phyloP scores from a whole-genome alignment of 1,140 invertebrate species.

The Drosophila kanapiae region DNA sequence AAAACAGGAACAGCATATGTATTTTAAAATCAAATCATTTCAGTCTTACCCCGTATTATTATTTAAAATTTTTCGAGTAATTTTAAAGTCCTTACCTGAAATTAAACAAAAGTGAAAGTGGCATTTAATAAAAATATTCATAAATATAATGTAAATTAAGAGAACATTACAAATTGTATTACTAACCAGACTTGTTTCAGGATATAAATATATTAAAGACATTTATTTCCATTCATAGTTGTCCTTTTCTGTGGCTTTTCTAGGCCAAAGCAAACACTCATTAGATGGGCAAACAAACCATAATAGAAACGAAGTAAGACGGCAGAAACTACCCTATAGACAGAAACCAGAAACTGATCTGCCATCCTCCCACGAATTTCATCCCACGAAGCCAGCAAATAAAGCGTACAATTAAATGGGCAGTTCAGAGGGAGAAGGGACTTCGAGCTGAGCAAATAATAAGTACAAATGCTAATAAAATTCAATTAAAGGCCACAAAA shows the following conservation, averaged over 20 bases:
- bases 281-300: conserved; percentile 44
- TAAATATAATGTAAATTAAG: neutral
- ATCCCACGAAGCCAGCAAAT: conserved; percentile 42
- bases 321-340: conserved; percentile 29
- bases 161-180: neutral
- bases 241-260: conserved; percentile 3
- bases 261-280: conserved; percentile 19
- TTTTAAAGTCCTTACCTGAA: conserved; percentile 32
- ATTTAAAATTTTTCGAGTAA: neutral
- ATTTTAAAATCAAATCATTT: neutral
- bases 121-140: conserved; percentile 21
- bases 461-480: conserved; percentile 84
- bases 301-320: conserved; percentile 1
- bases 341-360: conserved; percentile 29
- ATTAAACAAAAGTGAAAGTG: conserved; percentile 7
- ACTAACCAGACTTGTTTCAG: neutral
- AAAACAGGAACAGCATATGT: neutral
- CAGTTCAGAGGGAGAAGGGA: neutral
- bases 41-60: conserved; percentile 18
- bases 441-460: conserved; percentile 60
- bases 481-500: conserved; percentile 84
- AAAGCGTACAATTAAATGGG: conserved; percentile 74
- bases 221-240: neutral
- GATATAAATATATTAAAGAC: neutral
- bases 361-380: neutral